phyloP scores from a whole-genome alignment of 2,888 invertebrate genomes.

The Cataglyphis cursor region DNA sequence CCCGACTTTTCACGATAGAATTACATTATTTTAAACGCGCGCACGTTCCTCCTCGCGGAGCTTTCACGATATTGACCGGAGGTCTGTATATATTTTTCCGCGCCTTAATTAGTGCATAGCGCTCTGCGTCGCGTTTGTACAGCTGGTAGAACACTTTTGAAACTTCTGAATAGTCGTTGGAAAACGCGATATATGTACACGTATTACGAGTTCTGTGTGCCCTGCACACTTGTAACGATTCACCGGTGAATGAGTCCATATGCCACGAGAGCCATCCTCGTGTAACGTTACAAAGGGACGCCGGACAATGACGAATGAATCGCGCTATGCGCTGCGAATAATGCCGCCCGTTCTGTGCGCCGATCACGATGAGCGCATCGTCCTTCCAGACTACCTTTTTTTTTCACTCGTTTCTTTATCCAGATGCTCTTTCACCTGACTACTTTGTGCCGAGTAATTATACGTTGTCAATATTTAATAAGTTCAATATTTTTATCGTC shows the following conservation, averaged over 20 bases:
- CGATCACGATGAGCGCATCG: slow-evolving; percentile 26
- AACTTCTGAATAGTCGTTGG: neutral
- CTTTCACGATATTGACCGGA: slow-evolving; percentile 15
- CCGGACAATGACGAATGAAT: slow-evolving; percentile 75
- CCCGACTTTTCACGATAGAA: slow-evolving; percentile 6
- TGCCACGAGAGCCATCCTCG: slow-evolving; percentile 62
- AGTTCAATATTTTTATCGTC: slow-evolving; percentile 12
- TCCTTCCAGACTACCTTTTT: slow-evolving; percentile 35
- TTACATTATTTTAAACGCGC: neutral
- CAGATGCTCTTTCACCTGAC: slow-evolving; percentile 15
- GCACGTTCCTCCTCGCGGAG: neutral
- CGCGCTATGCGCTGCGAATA: slow-evolving; percentile 65
- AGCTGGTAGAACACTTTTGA: neutral
- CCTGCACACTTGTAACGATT: slow-evolving; percentile 54
- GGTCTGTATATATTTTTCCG: no score
- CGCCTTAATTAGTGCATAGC: neutral
- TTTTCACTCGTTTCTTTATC: slow-evolving; percentile 30
- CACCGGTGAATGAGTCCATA: slow-evolving; percentile 63
- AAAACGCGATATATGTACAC: slow-evolving; percentile 24
- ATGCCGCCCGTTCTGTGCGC: slow-evolving; percentile 61
- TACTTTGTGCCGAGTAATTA: slow-evolving; percentile 16
- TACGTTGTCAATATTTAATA: slow-evolving; percentile 35
- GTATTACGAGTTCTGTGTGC: slow-evolving; percentile 34
- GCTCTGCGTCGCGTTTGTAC: neutral
- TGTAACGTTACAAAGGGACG: slow-evolving; percentile 66